phyloP scores from a whole-genome alignment of 1,140 invertebrate genomes.

The Apis mellifera region DNA sequence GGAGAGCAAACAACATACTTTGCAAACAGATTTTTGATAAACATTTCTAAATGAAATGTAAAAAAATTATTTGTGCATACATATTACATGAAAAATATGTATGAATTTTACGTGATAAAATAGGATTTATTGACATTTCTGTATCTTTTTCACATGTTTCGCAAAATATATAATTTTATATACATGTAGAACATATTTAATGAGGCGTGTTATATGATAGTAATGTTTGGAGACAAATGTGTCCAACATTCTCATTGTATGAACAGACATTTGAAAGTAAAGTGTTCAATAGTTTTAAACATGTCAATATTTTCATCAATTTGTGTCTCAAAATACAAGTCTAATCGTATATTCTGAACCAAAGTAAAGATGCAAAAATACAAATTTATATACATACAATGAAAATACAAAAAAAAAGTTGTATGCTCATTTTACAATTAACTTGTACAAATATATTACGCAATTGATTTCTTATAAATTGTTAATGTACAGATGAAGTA shows the following conservation, averaged over 20 bases:
- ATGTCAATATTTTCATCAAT: conserved; percentile 26
- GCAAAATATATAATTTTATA: conserved; percentile 39
- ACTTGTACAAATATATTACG: conserved; percentile 56
- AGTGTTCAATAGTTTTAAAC: conserved; percentile 20
- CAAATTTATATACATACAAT: not conserved
- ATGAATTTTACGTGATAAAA: conserved; percentile 13
- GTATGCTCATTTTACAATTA: conserved; percentile 48
- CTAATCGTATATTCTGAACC: not conserved
- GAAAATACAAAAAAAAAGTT: not conserved
- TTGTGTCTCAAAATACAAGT: conserved; percentile 1
- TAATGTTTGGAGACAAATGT: not conserved
- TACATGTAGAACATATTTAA: conserved; percentile 15
- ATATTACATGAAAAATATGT: conserved; percentile 1
- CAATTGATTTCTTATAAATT: conserved; percentile 37
- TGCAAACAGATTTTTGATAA: not conserved
- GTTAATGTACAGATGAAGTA: conserved; percentile 57
- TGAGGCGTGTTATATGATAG: conserved; percentile 21
- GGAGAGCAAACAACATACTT: conserved; percentile 4
- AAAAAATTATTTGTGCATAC: conserved; percentile 9
- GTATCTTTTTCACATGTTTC: conserved; percentile 28
- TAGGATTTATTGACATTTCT: conserved; percentile 23
- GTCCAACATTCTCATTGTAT: conserved; percentile 6
- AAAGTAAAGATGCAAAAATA: not conserved
- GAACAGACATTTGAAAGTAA: conserved; percentile 26
- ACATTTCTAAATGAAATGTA: conserved; percentile 1